Conservation (phyloP, 2,797 vertebrate species). For the Heliangelus exortis region DNA sequence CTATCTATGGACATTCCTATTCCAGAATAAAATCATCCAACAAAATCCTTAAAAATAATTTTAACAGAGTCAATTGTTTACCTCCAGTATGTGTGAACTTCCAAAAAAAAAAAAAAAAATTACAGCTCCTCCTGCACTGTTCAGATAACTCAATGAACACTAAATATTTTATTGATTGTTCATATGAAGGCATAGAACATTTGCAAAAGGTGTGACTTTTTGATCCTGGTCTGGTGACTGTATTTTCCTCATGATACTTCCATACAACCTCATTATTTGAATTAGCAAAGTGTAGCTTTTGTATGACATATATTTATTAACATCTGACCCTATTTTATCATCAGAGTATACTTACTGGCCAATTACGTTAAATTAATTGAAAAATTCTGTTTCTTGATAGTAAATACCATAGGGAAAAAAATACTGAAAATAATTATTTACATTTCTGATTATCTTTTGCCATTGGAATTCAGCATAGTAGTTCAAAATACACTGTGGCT, state of each 20-base stretch:
- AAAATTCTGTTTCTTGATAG: conserved; percentile 24
- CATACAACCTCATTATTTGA: neutral
- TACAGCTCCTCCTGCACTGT: neutral
- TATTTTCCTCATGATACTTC: neutral
- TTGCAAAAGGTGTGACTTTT: neutral
- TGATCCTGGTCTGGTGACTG: neutral
- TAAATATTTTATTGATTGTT: neutral
- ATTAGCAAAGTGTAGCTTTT: neutral
- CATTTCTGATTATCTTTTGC: neutral
- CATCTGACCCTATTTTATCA: conserved; percentile 33
- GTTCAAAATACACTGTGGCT: neutral
- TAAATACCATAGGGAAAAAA: neutral
- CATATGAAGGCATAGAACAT: neutral
- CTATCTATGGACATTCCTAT: neutral
- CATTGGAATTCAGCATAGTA: neutral
- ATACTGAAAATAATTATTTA: neutral
- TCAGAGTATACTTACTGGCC: conserved; percentile 28
- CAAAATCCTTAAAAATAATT: neutral
- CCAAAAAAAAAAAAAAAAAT: neutral
- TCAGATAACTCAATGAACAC: neutral
- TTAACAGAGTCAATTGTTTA: neutral
- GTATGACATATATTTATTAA: neutral
- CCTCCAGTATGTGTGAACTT: neutral
- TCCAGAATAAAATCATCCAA: neutral
- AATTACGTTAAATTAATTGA: conserved; percentile 21